A percentile compares a stretch with the other conserved stretches of the same genome.
These are phyloP conservation scores for Callyntrura guangdongensis DNA, from an alignment of 2,888 invertebrate genomes.

Conservation along the genomic window DNA sequence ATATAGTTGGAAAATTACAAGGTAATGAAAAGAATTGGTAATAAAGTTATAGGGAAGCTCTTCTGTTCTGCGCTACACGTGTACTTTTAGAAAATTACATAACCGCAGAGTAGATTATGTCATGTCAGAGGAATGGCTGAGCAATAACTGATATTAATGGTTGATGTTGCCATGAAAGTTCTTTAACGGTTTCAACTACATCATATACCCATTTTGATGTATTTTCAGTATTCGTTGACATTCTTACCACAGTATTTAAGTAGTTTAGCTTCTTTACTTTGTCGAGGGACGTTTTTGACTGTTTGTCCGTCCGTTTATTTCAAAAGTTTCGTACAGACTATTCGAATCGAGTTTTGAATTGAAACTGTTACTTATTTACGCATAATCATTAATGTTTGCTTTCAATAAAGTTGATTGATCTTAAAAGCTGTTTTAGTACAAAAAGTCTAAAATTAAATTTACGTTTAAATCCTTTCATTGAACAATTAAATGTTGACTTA, in stretches of 20 bases:
- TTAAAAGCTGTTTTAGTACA: too few relatives aligned
- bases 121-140: background rate
- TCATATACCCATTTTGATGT: background rate
- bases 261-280: too few relatives aligned
- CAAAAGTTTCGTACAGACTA: too few relatives aligned
- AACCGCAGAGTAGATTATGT: background rate
- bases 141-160: background rate
- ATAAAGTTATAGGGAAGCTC: background rate
- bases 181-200: background rate
- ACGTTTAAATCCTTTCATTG: too few relatives aligned
- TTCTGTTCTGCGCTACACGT: background rate
- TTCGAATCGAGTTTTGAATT: too few relatives aligned
- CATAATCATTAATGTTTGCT: too few relatives aligned
- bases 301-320: too few relatives aligned
- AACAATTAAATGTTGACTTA: too few relatives aligned
- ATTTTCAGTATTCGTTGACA: background rate
- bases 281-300: too few relatives aligned
- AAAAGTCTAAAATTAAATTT: too few relatives aligned
- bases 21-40: conserved; percentile 7
- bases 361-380: too few relatives aligned
- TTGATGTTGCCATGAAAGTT: background rate
- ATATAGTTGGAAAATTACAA: conserved; percentile 7
- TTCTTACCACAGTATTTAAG: background rate
- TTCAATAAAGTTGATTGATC: too few relatives aligned
- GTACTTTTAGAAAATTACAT: background rate